Evolutionary conservation across 2,888 invertebrate species (phyloP), one percentile per base, ranked within the genome.

Genomic region (Chalcis sispes): DNA sequence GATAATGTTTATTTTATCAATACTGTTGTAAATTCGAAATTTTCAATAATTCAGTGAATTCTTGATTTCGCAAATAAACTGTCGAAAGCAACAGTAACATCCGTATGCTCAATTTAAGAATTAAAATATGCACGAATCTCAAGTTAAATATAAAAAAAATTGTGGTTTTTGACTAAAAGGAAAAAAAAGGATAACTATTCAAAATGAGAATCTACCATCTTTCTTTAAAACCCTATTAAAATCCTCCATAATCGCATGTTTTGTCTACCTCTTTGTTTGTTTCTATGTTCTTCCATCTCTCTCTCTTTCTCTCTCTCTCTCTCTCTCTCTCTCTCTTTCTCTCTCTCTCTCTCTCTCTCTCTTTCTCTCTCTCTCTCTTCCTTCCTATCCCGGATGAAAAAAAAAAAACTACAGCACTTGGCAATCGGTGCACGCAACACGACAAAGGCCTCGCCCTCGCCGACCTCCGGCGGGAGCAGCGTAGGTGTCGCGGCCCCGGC

Each of bases 391-490:
- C n/a, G 10, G 18, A 18, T 20, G 27, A 46, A 40, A 56, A 40
- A 40, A 52, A 18, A 10, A 64, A 18, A 36, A 65, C 65, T 48
- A 29, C 32, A 73, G 67, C 67, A 52, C 54, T 61, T 61, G 66
- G 65, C 58, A 48, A 58, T 67, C 61, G 27, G 27, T 59, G 8
- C 46, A 56, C n/a, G n/a, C n/a, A n/a, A n/a, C n/a, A n/a, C n/a
- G n/a, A 10, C 15, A 29, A 75, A 76, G 76, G 76, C 67, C 48
- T 76, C 76, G 13, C 76, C 76, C 3, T 72, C 76, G 58, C 76
- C 76, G 23, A 76, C 66, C 65, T 76, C 72, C 66, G 69, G 25
- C 23, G 62, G 52, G 5, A 40, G 40, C 36, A 36, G 50, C 66
- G 23, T 27, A 56, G 54, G 52, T n/a, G 23, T 23, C 36, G 23